Base-by-base conservation (phyloP, 2,888 invertebrate genomes). In the Homarus gammarus region DNA sequence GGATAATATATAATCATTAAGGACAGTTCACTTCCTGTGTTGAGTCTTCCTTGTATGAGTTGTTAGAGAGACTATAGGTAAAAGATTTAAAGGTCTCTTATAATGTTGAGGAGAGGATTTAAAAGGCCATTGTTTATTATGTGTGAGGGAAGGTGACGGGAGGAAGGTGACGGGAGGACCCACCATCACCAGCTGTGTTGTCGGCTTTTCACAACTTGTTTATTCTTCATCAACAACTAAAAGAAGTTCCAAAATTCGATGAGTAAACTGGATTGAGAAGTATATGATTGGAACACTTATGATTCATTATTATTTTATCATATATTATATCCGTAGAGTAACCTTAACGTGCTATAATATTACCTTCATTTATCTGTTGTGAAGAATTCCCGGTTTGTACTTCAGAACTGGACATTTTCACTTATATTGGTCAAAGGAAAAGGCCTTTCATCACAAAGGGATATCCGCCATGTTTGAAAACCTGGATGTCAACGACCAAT, bases 401-500 rank as follows among this genome's bases (percentile, higher is more conserved):
- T 40, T 84, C 84, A 72, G 89, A 89, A 51, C 84, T 89, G n/a
- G 89, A 77, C 89, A 89, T 89, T 49, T 78, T 84, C 38, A 51
- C 15, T 27, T 78, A 22, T 72, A 68, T 61, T 84, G 6, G 33
- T 51, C 12, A 77, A 51, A 77, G 68, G 31, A 68, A 38, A 51
- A 70, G 84, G 84, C 84, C 77, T 84, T 89, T 84, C 83, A 84
- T 89, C 89, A 84, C 78, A 49, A 84, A 56, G 89, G 72, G 79
- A 89, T 51, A 89, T 84, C 89, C 84, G 89, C 89, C 89, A 89
- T 89, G 84, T 84, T 78, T 89, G 89, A 89, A 89, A 89, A 78
- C 89, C 83, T 72, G 6, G 78, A 70, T 31, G 10, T 0, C 77
- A 10, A 22, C 31, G 44, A 44, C 85, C 85, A 85, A 85, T 77